Conservation (phyloP, 1,140 invertebrate genomes). For the Homalodisca vitripennis region DNA sequence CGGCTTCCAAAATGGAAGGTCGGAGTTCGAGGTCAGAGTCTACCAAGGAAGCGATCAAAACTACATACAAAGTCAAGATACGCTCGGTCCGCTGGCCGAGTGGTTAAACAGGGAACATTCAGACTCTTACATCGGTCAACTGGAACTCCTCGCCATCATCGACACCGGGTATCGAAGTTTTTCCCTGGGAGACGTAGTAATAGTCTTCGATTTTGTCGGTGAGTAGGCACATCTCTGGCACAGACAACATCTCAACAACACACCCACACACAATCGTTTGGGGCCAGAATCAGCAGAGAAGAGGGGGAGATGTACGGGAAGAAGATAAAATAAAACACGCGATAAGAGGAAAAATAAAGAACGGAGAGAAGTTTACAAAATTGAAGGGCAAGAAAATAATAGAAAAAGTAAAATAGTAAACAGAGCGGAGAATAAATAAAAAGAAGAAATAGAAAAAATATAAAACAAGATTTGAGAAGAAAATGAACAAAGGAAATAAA, state of each 20-base stretch:
- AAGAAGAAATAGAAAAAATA: too few species aligned
- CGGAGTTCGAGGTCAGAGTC: background rate
- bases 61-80: background rate
- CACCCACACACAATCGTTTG: background rate
- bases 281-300: too few species aligned
- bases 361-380: too few species aligned
- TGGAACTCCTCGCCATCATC: constrained; percentile 95
- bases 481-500: too few species aligned
- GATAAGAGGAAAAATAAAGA: too few species aligned
- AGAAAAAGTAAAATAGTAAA: too few species aligned
- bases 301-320: too few species aligned
- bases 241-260: constrained; percentile 32
- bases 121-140: constrained; percentile 88
- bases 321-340: too few species aligned
- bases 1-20: background rate
- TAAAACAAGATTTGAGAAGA: too few species aligned
- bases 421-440: too few species aligned
- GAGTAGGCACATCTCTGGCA: constrained; percentile 76
- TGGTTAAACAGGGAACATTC: too few species aligned
- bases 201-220: constrained; percentile 86
- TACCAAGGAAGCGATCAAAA: background rate
- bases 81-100: background rate
- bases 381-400: too few species aligned
- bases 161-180: constrained; percentile 92
- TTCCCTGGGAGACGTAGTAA: constrained; percentile 95